Evolutionary conservation across 2,888 invertebrate genomes (phyloP).

Genomic region (Pammene aurita): DNA sequence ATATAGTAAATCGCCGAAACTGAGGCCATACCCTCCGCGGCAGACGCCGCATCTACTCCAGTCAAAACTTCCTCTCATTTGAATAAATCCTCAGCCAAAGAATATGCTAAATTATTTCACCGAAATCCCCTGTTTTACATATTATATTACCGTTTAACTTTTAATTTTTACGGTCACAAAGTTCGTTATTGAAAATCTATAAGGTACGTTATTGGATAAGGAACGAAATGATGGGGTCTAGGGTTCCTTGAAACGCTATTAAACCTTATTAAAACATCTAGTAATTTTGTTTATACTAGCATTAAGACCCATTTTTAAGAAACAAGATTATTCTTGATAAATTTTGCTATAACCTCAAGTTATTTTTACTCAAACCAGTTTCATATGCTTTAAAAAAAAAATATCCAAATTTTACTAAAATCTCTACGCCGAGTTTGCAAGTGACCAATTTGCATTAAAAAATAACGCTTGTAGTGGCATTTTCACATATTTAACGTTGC

Average conservation of each 20-base stretch:
- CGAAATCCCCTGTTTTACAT: conserved; percentile 37
- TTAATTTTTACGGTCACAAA: conserved; percentile 35
- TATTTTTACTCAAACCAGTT: too few relatives aligned
- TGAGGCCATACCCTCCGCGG: background rate
- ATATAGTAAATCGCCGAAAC: conserved; percentile 4
- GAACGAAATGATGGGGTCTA: conserved; percentile 6
- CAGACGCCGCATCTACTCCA: conserved; percentile 12
- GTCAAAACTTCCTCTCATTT: conserved; percentile 36
- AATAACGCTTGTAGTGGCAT: too few relatives aligned
- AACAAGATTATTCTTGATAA: too few relatives aligned
- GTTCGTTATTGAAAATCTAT: conserved; percentile 41
- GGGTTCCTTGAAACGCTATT: background rate
- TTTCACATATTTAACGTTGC: too few relatives aligned
- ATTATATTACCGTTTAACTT: conserved; percentile 41
- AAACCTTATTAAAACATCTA: background rate
- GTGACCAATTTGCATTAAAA: too few relatives aligned
- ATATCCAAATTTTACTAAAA: too few relatives aligned
- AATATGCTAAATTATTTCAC: conserved; percentile 40
- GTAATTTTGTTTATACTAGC: background rate
- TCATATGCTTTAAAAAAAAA: too few relatives aligned
- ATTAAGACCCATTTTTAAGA: too few relatives aligned
- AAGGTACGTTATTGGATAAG: conserved; percentile 30
- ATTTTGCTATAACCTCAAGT: too few relatives aligned
- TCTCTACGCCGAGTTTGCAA: too few relatives aligned
- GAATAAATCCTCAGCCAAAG: conserved; percentile 33